Evolutionary conservation across 2,113 vertebrate species (phyloP), one percentile per base, ranked within the genome.

Genomic region (Calyptomena viridis): DNA sequence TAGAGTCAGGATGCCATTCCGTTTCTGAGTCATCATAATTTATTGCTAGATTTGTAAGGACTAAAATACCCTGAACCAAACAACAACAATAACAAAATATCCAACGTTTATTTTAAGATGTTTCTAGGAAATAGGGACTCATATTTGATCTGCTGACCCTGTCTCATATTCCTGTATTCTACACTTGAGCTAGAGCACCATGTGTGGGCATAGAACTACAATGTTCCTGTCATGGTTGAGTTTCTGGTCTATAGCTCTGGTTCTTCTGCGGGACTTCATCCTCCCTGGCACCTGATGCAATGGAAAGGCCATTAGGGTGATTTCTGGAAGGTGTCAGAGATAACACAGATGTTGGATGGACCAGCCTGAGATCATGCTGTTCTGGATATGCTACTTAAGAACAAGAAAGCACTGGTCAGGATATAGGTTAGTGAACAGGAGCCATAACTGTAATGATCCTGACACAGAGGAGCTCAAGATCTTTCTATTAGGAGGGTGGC

Each of bases 201-300:
- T 3, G 8, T 25, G 14, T 42, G 35, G 35, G 44, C 8, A 46
- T 9, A 37, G 23, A 85, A 66, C 60, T 33, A 42, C 8, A 33
- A 12, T 3, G 24, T 19, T 75, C 14, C 24, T 46, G 62, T 21
- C 14, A 16, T 1, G 3, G 33, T n/a, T 0, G 2, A 59, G 22
- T 46, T 90, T 64, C 64, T 40, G 13, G 8, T 47, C 30, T 35
- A 40, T 27, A 17, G 31, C 52, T 19, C 10, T 31, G 13, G 27
- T 64, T 87, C 23, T 76, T 22, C 35, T 25, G 3, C 3, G 6
- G 17, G 7, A 58, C 39, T 72, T 63, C n/a, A 77, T 52, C 31
- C 12, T 69, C 13, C 23, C 20, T 33, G 23, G n/a, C 19, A 78
- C 20, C 46, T 58, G 63, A 13, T 69, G 55, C 31, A 62, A 62